Conservation (phyloP, 2,797 vertebrate species). For the Chelon labrosus region DNA sequence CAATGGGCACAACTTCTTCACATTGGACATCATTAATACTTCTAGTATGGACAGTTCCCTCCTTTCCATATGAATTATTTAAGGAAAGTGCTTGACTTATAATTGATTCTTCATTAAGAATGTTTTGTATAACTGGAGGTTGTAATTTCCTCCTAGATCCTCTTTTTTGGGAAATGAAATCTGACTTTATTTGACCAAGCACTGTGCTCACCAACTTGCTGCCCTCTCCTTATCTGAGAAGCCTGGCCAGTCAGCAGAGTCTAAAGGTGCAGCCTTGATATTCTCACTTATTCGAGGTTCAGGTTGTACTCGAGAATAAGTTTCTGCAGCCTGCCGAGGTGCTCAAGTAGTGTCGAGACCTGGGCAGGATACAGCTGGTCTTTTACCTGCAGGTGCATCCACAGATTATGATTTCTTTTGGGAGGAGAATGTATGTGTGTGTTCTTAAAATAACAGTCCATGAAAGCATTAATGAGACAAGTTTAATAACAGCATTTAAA, state of each 20-base stretch:
- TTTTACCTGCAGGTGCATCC: background rate
- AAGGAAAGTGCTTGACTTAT: no score
- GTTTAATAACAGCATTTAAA: no score
- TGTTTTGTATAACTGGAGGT: background rate
- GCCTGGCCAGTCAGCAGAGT: background rate
- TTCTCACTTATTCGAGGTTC: background rate
- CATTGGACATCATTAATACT: no score
- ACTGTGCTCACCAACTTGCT: background rate
- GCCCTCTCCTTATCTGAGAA: conserved; percentile 8
- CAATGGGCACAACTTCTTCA: no score
- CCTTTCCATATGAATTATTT: no score
- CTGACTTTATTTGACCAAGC: background rate
- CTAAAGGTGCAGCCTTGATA: conserved; percentile 7
- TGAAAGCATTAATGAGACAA: no score
- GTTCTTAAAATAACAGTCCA: no score
- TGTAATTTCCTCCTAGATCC: background rate
- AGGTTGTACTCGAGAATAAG: conserved; percentile 2
- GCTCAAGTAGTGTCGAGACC: background rate
- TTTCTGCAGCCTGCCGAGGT: conserved; percentile 3
- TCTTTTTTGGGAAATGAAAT: background rate
- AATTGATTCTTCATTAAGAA: no score
- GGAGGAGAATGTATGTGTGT: no score
- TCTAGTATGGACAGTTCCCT: no score
- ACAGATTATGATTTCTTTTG: background rate
- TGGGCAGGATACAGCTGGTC: background rate